Evolutionary conservation across 2,113 vertebrate species (phyloP), one percentile per base, ranked within the genome.

Genomic region (Tapirus terrestris): DNA sequence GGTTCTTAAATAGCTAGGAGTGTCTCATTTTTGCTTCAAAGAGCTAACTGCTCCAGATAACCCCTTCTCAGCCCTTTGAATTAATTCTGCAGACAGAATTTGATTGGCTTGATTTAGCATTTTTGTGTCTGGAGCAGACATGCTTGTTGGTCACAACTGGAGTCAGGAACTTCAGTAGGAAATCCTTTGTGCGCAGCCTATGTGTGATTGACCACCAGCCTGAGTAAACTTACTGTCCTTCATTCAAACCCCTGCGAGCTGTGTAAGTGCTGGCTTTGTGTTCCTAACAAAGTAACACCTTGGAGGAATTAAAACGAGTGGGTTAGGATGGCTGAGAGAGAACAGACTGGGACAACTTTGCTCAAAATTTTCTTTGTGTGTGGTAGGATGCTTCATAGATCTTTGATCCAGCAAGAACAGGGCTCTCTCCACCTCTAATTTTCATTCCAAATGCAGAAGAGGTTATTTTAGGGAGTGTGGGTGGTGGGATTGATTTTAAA

Each of bases 381-480:
- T 80, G 61, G n/a, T 85, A 79, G 63, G 29, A 79, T 48, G 60
- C 61, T 76, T 91, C 39, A 36, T 36, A 94, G 85, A 18, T 79
- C 12, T 86, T 92, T 92, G 58, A 51, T 92, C 4, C n/a, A 58
- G 39, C 56, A 91, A 72, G 27, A 88, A 70, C 2, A 82, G 36
- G 51, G 8, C 82, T 96, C 36, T 87, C 3, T 85, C 23, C 14
- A 60, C 13, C 25, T 82, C 51, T 68, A 29, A 76, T 91, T 92
- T 89, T 92, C 61, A 94, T 92, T 92, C 43, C 4, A 93, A 48
- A 73, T 73, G 29, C 13, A 73, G 73, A 95, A 86, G 53, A 45
- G 56, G 6, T 45, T 80, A 21, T 63, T 75, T n/a, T 27, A 0
- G 5, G 70, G 1, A 18, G 20, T 12, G 2, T 67, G 16, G 3